Conservation (phyloP, 2,797 vertebrate genomes). For the Alectoris magna region DNA sequence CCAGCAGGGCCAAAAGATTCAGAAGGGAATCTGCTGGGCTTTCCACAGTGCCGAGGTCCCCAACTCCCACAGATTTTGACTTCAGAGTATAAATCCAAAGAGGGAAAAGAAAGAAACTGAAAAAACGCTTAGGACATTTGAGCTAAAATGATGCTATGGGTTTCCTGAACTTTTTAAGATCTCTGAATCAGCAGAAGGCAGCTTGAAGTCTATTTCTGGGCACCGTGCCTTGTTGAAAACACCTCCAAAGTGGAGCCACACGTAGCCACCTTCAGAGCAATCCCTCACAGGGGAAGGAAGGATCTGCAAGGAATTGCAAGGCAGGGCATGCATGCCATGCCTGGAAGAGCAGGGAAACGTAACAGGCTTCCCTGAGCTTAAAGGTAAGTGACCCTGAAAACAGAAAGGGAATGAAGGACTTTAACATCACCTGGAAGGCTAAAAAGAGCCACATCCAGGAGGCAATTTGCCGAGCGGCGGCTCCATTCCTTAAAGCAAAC, state of each 20-base stretch:
- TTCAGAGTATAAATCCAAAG: background rate
- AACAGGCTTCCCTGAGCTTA: background rate
- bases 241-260: background rate
- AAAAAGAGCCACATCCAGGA: background rate
- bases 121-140: background rate
- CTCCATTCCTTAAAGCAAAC: background rate
- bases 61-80: background rate
- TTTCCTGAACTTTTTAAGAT: background rate
- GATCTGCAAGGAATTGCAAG: background rate
- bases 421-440: background rate
- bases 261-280: background rate
- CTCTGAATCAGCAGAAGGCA: background rate
- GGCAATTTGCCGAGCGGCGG: background rate
- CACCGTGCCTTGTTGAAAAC: background rate
- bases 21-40: background rate
- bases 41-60: background rate
- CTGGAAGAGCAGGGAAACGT: background rate
- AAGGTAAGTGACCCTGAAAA: background rate
- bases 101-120: too few relatives aligned
- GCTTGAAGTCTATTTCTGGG: background rate
- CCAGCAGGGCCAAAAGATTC: background rate
- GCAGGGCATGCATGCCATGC: background rate
- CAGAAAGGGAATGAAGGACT: background rate
- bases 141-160: background rate
- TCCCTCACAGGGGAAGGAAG: background rate